Base-by-base conservation (phyloP, 92 coral and sea anemone genomes). In the Siderastrea siderea region DNA sequence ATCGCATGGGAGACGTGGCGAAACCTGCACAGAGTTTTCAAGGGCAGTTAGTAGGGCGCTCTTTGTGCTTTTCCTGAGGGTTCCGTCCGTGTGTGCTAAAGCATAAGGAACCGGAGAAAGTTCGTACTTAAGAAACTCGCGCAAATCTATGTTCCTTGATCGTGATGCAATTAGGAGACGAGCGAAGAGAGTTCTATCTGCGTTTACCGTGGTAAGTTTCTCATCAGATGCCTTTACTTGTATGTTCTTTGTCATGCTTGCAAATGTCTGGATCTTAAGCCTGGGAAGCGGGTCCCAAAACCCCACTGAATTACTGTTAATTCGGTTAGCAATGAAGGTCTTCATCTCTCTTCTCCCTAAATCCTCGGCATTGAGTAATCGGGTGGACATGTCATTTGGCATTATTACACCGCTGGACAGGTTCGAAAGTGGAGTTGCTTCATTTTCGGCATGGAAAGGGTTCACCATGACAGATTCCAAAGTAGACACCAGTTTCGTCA, bases 1-100 rank as follows among this genome's bases (percentile, higher is more conserved):
- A 61, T 11, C 16, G 14, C 12, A 2, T 43, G 89, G 65, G 67
- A 82, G 94, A 3, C 87, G 46, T 84, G 81, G 74, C 43, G 66
- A 62, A 73, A 68, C 67, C 13, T 71, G 77, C 43, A 16, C 6
- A 16, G 7, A 61, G 43, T 48, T 26, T 68, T 90, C 93, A 17
- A 90, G 8, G 46, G 79, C 90, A 5, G 83, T 72, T 44, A 86
- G 6, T 1, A 85, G 87, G 62, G 71, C 90, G 74, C 93, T 90
- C 75, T 90, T 86, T 7, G 84, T 79, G n/a, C 75, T 82, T 60
- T 91, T 91, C 73, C 89, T 68, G 45, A 86, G 60, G 44, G 84
- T 51, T 45, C 96, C 93, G 72, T 93, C 96, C 75, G 86, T 79
- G 86, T 93, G 80, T 15, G 91, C 86, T 81, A 90, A 78, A 7